These are phyloP conservation scores for Macrosiphum euphorbiae DNA, from an alignment of 2,888 invertebrate genomes.

Conservation along the genomic window DNA sequence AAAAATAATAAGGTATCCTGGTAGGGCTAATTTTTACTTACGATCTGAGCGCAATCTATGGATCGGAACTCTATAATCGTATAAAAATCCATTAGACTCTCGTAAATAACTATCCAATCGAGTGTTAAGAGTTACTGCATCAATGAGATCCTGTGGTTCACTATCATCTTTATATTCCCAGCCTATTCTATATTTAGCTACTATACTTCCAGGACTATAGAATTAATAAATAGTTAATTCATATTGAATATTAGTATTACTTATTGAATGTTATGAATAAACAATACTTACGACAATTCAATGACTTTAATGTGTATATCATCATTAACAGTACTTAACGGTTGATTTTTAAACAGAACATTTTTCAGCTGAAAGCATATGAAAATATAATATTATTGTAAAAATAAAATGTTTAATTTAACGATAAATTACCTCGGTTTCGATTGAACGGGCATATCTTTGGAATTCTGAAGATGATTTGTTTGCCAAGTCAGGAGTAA, in stretches of 20 bases:
- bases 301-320: slow-evolving; percentile 76
- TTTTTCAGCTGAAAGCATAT: slow-evolving; percentile 72
- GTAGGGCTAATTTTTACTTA: slow-evolving; percentile 65
- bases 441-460: slow-evolving; percentile 75
- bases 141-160: slow-evolving; percentile 73
- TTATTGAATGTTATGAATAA: no score
- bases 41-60: slow-evolving; percentile 73
- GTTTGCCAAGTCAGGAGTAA: slow-evolving; percentile 75
- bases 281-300: slow-evolving; percentile 75
- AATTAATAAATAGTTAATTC: neutral
- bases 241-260: no score
- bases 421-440: slow-evolving; percentile 71
- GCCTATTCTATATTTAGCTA: slow-evolving; percentile 77
- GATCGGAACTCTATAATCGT: slow-evolving; percentile 72
- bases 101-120: slow-evolving; percentile 73
- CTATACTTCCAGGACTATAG: slow-evolving; percentile 74
- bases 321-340: slow-evolving; percentile 73
- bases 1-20: neutral
- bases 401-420: neutral
- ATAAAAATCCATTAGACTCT: slow-evolving; percentile 73
- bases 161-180: slow-evolving; percentile 75
- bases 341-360: slow-evolving; percentile 74
- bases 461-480: slow-evolving; percentile 77
- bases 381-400: neutral
- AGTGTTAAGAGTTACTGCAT: slow-evolving; percentile 71